Percentiles rank a stretch among this genome's conserved stretches.
Evolutionary conservation across 2,113 vertebrate genomes (phyloP).

Genomic region (Hyla sarda): DNA sequence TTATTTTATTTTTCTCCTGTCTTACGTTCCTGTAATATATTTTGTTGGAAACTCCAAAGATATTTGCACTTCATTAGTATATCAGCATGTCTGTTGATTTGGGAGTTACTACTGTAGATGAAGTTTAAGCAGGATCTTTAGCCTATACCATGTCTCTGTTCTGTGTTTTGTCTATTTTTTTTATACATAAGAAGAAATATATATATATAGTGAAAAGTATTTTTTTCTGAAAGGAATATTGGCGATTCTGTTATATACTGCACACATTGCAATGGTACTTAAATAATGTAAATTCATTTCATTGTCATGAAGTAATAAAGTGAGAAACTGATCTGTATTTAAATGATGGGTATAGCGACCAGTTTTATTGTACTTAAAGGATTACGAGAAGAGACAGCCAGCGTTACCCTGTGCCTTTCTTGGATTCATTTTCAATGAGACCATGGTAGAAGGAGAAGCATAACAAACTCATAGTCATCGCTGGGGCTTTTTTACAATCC

Average conservation of each 20-base stretch:
- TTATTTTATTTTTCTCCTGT: constrained; percentile 87
- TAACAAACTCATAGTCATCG: neutral
- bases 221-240: constrained; percentile 75
- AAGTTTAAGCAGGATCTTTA: constrained; percentile 77
- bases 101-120: constrained; percentile 80
- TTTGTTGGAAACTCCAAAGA: constrained; percentile 96
- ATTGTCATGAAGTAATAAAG: constrained; percentile 96
- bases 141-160: constrained; percentile 80
- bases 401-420: constrained; percentile 78
- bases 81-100: constrained; percentile 78
- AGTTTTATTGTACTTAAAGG: constrained; percentile 78
- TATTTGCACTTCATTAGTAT: constrained; percentile 94
- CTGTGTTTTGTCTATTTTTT: constrained; percentile 89
- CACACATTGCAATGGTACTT: constrained; percentile 84
- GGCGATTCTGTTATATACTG: constrained; percentile 89
- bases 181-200: constrained; percentile 80
- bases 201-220: constrained; percentile 80
- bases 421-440: constrained; percentile 63
- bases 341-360: constrained; percentile 76
- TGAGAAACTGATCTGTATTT: constrained; percentile 90
- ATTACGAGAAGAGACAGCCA: constrained; percentile 80
- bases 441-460: constrained; percentile 27
- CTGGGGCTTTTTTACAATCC: neutral
- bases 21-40: constrained; percentile 82
- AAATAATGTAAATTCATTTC: constrained; percentile 96